phyloP scores from a whole-genome alignment of 64 coral and sea anemone genomes.

The Stylophora pistillata region DNA sequence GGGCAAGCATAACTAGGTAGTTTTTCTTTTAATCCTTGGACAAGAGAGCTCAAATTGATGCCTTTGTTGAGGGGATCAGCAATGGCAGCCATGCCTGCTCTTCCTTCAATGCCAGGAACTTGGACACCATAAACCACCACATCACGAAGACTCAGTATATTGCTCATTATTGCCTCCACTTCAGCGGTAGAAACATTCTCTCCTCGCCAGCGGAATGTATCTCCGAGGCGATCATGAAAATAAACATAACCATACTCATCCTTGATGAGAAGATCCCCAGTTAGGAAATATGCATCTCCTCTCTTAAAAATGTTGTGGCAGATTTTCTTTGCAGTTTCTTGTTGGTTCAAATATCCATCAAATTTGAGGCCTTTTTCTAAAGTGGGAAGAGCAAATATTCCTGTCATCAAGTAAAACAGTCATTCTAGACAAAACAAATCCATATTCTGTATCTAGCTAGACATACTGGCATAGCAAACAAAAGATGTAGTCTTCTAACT shows the following conservation, averaged over 20 bases:
- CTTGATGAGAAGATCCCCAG: conserved; percentile 68
- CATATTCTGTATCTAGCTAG: too few species aligned
- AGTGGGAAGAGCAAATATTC: background rate
- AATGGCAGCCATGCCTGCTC: conserved; percentile 82
- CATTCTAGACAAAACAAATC: too few species aligned
- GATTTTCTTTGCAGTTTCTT: conserved; percentile 89
- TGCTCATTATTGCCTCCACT: conserved; percentile 84
- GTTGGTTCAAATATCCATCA: conserved; percentile 77
- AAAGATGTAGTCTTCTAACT: too few species aligned
- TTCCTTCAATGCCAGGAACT: conserved; percentile 80
- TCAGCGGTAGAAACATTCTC: conserved; percentile 98
- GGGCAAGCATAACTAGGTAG: conserved; percentile 84
- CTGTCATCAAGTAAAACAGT: background rate
- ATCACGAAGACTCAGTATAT: conserved; percentile 63
- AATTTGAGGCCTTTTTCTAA: conserved; percentile 18
- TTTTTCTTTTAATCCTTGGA: conserved; percentile 7
- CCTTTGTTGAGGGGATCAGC: conserved; percentile 49
- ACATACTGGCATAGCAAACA: too few species aligned
- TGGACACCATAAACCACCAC: conserved; percentile 84
- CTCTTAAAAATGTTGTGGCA: conserved; percentile 61
- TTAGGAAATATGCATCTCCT: conserved; percentile 64
- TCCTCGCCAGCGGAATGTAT: conserved; percentile 95
- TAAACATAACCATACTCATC: conserved; percentile 91
- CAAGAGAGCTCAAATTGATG: conserved; percentile 59
- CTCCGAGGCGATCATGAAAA: conserved; percentile 92